Evolutionary conservation across 2,113 vertebrate genomes (phyloP).

Genomic region (Phoenicopterus ruber): DNA sequence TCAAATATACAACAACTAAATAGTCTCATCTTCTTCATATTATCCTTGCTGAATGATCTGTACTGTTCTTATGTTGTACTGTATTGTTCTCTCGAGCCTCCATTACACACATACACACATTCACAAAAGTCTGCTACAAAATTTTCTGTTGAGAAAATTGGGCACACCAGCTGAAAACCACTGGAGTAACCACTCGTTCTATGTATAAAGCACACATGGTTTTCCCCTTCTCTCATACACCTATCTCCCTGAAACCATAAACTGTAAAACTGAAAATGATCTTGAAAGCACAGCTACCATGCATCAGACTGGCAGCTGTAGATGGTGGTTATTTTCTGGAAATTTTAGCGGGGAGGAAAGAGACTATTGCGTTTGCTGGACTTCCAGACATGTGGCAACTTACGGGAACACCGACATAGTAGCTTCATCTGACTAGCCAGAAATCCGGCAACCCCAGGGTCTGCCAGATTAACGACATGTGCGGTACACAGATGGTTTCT

Average conservation of each 20-base stretch:
- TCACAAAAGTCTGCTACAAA: neutral
- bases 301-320: neutral
- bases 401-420: neutral
- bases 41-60: neutral
- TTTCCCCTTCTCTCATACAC: neutral
- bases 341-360: neutral
- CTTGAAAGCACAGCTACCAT: neutral
- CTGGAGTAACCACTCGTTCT: neutral
- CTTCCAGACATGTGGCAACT: neutral
- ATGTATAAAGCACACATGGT: neutral
- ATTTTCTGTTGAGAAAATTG: neutral
- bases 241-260: neutral
- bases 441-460: neutral
- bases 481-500: neutral
- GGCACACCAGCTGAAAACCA: neutral
- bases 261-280: neutral
- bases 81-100: neutral
- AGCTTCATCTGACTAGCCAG: neutral
- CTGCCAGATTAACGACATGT: neutral
- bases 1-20: neutral
- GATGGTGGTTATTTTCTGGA: neutral
- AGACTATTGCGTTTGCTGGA: neutral
- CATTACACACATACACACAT: neutral
- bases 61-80: neutral
- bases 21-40: neutral